phyloP scores from a whole-genome alignment of 2,797 vertebrate genomes.

The Bovichtus variegatus region DNA sequence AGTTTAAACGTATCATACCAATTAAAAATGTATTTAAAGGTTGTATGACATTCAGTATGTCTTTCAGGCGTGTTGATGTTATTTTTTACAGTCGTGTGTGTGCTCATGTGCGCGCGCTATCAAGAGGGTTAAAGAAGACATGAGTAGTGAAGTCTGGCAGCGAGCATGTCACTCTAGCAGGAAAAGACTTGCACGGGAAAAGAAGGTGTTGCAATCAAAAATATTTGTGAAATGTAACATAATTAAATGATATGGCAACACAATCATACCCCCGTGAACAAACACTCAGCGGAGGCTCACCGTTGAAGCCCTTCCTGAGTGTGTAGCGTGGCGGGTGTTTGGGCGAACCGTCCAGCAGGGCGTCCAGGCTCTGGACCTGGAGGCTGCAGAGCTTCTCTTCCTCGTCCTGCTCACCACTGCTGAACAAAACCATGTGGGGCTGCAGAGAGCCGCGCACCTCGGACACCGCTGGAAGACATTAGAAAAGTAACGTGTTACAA shows the following conservation, averaged over 20 bases:
- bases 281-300: constrained; percentile 68
- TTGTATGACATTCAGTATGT: background rate
- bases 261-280: background rate
- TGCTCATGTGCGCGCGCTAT: background rate
- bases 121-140: background rate
- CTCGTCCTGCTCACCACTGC: constrained; percentile 65
- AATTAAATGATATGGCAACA: background rate
- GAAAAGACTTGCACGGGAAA: constrained; percentile 58
- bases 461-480: constrained; percentile 75
- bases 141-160: constrained; percentile 2
- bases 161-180: constrained; percentile 14
- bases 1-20: background rate
- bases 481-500: background rate
- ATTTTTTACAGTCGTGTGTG: background rate
- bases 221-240: background rate
- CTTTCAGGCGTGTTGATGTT: background rate
- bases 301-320: constrained; percentile 85
- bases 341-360: constrained; percentile 71
- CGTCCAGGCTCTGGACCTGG: constrained; percentile 79
- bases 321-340: constrained; percentile 52
- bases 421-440: constrained; percentile 84
- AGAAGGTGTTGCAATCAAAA: constrained; percentile 52
- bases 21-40: background rate
- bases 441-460: constrained; percentile 85
- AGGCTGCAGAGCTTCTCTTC: constrained; percentile 41